phyloP scores from a whole-genome alignment of 2,888 invertebrate genomes.

The Melinaea menophilus region DNA sequence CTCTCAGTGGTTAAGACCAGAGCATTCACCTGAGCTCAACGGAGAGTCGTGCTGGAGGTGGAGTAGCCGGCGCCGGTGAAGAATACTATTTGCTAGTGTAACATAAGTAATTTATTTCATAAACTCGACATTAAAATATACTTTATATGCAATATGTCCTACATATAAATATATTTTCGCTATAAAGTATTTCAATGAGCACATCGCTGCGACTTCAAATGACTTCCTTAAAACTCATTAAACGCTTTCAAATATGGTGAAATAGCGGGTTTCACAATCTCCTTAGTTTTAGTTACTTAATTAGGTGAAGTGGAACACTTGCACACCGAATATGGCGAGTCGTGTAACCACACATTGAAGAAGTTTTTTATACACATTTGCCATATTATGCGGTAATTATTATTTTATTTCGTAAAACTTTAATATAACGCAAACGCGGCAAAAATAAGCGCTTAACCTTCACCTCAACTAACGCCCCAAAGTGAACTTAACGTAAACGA shows the following conservation, averaged over 20 bases:
- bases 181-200: background rate
- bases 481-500: too few relatives aligned
- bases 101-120: background rate
- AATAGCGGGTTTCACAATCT: slow-evolving; percentile 11
- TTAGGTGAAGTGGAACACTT: slow-evolving; percentile 17
- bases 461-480: too few relatives aligned
- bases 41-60: slow-evolving; percentile 45
- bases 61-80: slow-evolving; percentile 45
- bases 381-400: slow-evolving; percentile 6
- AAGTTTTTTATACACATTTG: slow-evolving; percentile 5
- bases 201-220: background rate
- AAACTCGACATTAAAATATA: background rate
- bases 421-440: background rate
- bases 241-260: slow-evolving; percentile 15
- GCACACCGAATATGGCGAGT: slow-evolving; percentile 10
- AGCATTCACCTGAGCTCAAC: slow-evolving; percentile 22
- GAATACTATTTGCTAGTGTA: background rate
- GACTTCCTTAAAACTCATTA: slow-evolving; percentile 1
- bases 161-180: background rate
- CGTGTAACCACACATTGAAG: slow-evolving; percentile 6
- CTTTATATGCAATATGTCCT: too few relatives aligned
- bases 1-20: slow-evolving; percentile 6
- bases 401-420: slow-evolving; percentile 5
- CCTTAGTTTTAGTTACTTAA: slow-evolving; percentile 13
- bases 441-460: too few relatives aligned